Evolutionary conservation across 1,140 invertebrate species (phyloP).

Genomic region (Anagrus nilaparvatae): DNA sequence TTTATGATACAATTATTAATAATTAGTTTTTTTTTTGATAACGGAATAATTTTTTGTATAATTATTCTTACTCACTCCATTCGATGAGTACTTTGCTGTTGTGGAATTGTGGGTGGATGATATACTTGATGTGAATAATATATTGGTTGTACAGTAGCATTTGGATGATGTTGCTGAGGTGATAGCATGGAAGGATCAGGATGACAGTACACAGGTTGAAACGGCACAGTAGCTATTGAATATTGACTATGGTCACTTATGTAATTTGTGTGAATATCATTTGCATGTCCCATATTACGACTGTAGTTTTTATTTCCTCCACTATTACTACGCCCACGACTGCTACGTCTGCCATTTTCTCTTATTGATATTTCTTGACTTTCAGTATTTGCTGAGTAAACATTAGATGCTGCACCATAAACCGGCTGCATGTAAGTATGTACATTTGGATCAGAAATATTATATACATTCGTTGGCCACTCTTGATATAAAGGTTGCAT

Average conservation of each 20-base stretch:
- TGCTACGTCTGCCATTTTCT: constrained; percentile 21
- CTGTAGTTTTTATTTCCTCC: constrained; percentile 23
- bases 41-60: constrained; percentile 7
- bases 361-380: constrained; percentile 24
- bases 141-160: constrained; percentile 22
- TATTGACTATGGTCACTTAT: constrained; percentile 22
- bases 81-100: constrained; percentile 21
- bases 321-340: constrained; percentile 23
- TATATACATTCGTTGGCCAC: constrained; percentile 23
- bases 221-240: constrained; percentile 19
- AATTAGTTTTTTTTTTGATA: neutral
- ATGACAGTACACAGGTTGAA: constrained; percentile 15
- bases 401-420: constrained; percentile 17
- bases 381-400: constrained; percentile 21
- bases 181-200: constrained; percentile 19
- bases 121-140: constrained; percentile 21
- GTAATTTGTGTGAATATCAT: constrained; percentile 28
- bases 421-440: constrained; percentile 17
- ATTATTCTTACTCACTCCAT: constrained; percentile 18
- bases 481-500: constrained; percentile 23
- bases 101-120: constrained; percentile 21
- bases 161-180: constrained; percentile 26
- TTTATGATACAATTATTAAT: too few species aligned
- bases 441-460: constrained; percentile 21
- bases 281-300: constrained; percentile 24